A percentile compares a stretch with the other conserved stretches of the same genome.
Conservation (phyloP, 2,797 vertebrate species). For the Pelodytes ibericus region DNA sequence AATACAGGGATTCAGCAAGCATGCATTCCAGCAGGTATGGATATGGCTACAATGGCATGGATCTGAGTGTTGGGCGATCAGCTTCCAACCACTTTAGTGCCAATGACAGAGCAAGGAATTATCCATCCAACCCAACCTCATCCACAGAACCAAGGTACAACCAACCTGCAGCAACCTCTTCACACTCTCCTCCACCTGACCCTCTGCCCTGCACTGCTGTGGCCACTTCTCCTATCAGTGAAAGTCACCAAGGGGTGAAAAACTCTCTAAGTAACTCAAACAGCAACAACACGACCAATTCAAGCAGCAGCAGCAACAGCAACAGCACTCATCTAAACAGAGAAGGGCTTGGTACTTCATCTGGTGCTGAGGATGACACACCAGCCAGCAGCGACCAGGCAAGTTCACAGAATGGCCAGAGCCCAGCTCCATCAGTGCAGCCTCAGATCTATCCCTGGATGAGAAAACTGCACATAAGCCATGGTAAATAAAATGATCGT, state of each 20-base stretch:
- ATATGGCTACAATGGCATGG: conserved; percentile 98
- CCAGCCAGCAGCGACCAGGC: conserved; percentile 87
- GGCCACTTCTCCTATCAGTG: conserved; percentile 81
- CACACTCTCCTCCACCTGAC: conserved; percentile 86
- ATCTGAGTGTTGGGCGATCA: conserved; percentile 92
- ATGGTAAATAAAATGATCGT: conserved; percentile 87
- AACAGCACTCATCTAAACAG: conserved; percentile 81
- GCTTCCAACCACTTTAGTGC: conserved; percentile 91
- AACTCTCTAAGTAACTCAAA: conserved; percentile 85
- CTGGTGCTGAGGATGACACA: conserved; percentile 89
- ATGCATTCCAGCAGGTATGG: conserved; percentile 98
- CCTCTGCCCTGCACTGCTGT: conserved; percentile 90
- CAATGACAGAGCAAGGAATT: conserved; percentile 85
- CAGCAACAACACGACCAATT: conserved; percentile 78
- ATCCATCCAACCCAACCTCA: conserved; percentile 84
- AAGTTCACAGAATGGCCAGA: conserved; percentile 85
- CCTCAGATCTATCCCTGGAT: conserved; percentile 99
- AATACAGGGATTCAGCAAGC: conserved; percentile 93
- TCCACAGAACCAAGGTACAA: conserved; percentile 91
- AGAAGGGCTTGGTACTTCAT: conserved; percentile 88
- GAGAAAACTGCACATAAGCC: conserved; percentile 98
- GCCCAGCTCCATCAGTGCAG: conserved; percentile 83
- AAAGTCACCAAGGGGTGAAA: conserved; percentile 86
- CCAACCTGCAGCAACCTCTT: conserved; percentile 80
- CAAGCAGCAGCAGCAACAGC: conserved; percentile 70